A percentile compares a stretch with the other conserved stretches of the same genome.
These are phyloP conservation scores for Agrenia bidenticulata DNA, from an alignment of 2,888 invertebrate genomes.

Conservation along the genomic window DNA sequence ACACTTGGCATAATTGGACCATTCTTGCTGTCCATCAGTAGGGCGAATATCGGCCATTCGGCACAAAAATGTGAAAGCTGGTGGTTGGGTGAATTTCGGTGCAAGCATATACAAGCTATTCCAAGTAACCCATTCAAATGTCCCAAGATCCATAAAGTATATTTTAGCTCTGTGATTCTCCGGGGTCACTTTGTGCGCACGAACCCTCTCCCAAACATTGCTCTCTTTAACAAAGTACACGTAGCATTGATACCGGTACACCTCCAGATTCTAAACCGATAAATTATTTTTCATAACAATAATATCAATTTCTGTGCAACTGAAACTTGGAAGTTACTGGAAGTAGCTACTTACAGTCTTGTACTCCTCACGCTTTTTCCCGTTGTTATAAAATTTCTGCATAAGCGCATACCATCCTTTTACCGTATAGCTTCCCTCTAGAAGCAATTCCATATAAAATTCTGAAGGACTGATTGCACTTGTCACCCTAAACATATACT, in stretches of 20 bases:
- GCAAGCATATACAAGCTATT: neutral
- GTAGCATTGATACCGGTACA: neutral
- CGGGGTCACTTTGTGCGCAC: neutral
- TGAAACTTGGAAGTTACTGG: no score
- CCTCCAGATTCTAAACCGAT: neutral
- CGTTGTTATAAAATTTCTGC: slow-evolving; percentile 13
- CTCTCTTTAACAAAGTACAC: neutral
- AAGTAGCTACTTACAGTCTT: slow-evolving; percentile 2
- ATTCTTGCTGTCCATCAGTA: neutral
- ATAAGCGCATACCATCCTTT: neutral
- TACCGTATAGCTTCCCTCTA: neutral
- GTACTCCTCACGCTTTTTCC: neutral
- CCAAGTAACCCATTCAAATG: neutral
- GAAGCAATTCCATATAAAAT: slow-evolving; percentile 19
- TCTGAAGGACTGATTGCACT: neutral
- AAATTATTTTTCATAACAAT: no score
- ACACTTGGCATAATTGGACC: neutral
- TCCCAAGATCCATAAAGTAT: neutral
- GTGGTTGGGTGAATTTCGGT: neutral
- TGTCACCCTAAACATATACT: slow-evolving; percentile 7
- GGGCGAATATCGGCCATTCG: neutral
- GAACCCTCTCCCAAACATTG: neutral
- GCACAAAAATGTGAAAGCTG: neutral
- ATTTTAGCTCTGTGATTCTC: neutral
- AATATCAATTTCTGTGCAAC: no score